Conservation (phyloP, 1,140 invertebrate genomes). For the Antheraea mylitta region DNA sequence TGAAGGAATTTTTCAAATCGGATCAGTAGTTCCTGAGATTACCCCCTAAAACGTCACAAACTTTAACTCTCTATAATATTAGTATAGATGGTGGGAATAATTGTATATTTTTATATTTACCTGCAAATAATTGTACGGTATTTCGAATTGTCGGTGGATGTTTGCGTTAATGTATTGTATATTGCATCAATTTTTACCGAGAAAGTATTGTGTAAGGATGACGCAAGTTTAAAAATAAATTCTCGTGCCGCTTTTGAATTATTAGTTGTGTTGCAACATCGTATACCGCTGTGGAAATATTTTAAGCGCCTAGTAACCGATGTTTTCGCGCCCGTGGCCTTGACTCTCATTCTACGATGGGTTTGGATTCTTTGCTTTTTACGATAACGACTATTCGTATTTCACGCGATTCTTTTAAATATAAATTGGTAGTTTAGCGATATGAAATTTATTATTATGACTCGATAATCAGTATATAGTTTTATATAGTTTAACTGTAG, state of each 20-base stretch:
- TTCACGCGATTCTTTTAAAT: background rate
- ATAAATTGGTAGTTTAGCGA: too few species aligned
- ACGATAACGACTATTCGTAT: background rate
- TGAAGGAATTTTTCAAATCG: too few species aligned
- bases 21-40: too few species aligned
- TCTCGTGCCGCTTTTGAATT: constrained; percentile 8
- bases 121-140: background rate
- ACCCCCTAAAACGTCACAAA: too few species aligned
- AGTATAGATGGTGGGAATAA: background rate
- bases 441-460: too few species aligned
- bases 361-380: constrained; percentile 6
- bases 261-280: constrained; percentile 9
- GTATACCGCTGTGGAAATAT: constrained; percentile 8
- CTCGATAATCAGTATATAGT: too few species aligned
- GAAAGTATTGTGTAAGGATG: constrained; percentile 8
- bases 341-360: constrained; percentile 9
- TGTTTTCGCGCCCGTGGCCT: constrained; percentile 11
- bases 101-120: constrained; percentile 7
- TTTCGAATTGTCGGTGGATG: constrained; percentile 8
- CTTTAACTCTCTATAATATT: too few species aligned
- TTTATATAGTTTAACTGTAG: too few species aligned
- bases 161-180: background rate
- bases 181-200: constrained; percentile 3
- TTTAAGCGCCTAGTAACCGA: constrained; percentile 11
- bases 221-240: constrained; percentile 13